Evolutionary conservation across 30 jellyfish, hydroid and myxozoan species (phyloP), one percentile per base, ranked within the genome.

Genomic region (Haliclystus octoradiatus): DNA sequence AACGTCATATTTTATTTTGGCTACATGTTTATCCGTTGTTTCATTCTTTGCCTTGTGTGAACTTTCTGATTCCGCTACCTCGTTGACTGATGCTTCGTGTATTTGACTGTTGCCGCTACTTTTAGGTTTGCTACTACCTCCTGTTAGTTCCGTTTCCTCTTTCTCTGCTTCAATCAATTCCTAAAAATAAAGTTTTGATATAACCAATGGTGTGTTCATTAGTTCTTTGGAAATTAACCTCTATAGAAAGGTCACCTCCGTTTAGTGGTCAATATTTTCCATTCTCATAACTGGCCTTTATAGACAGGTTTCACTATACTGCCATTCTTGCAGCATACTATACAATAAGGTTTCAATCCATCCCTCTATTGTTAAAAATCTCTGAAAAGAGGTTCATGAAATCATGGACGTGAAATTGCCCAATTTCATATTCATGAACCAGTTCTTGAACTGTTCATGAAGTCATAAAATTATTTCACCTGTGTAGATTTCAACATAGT

Each of bases 91-190:
- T 12, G 24, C 24, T 23, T 57, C 31, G 12, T 67, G 31, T 69
- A 49, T 32, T 2, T 12, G 29, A 50, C 26, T 75, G 51, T 49
- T 35, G 70, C 3, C 51, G 72, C 7, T 31, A 33, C 62, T 34
- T 78, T 12, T 64, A 19, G 29, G 12, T 5, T 64, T 64, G 19
- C 5, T 25, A 23, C 7, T 64, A 4, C 26, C 32, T 13, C 26
- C 32, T 12, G 26, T 23, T 26, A 15, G 12, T 57, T 57, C 31
- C 26, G 32, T 57, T 26, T 69, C 86, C 3, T 72, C 85, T 12
- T 84, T 87, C 50, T 83, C 95, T 34, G 82, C 77, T 31, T 84
- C 92, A 25, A 92, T 76, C 19, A 84, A 68, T 26, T 79, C 95
- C 95, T 83, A 30, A 7, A 26, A 23, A 31, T 2, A 26, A 50